A percentile compares a stretch with the other conserved stretches of the same genome.
Evolutionary conservation across 2,113 vertebrate genomes (phyloP).

Genomic region (Ondatra zibethicus): DNA sequence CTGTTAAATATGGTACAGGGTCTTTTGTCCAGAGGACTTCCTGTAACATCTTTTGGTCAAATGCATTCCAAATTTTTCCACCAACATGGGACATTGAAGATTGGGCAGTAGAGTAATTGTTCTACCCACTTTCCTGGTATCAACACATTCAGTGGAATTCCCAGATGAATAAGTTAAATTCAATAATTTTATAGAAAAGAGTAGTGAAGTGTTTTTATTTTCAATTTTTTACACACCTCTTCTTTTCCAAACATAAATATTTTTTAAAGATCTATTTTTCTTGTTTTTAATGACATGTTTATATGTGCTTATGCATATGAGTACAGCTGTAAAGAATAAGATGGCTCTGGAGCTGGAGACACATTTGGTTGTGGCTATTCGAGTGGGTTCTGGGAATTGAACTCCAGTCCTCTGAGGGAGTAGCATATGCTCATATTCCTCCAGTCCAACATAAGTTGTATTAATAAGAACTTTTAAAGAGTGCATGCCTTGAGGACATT

Average conservation of each 20-base stretch:
- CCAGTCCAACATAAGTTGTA: not conserved
- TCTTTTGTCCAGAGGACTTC: not conserved
- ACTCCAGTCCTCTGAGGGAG: not conserved
- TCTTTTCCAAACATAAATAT: not conserved
- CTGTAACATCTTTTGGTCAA: not conserved
- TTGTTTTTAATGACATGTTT: not conserved
- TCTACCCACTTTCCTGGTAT: not conserved
- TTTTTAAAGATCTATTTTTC: not conserved
- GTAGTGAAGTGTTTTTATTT: not conserved
- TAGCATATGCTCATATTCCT: not conserved
- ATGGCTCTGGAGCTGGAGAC: not conserved
- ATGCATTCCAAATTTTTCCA: not conserved
- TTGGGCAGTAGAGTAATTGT: not conserved
- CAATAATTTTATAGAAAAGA: not conserved
- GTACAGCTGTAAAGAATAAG: not conserved
- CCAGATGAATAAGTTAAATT: not conserved
- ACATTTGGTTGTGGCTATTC: not conserved
- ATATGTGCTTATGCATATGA: not conserved
- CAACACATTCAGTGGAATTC: not conserved
- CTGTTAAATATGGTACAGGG: not conserved
- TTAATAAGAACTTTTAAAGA: conserved; percentile 33
- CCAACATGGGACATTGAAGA: not conserved
- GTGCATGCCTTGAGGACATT: not conserved
- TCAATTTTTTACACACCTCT: not conserved
- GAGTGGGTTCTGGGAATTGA: not conserved